Evolutionary conservation across 2,888 invertebrate species (phyloP).

Genomic region (Hypercompe scribonia): DNA sequence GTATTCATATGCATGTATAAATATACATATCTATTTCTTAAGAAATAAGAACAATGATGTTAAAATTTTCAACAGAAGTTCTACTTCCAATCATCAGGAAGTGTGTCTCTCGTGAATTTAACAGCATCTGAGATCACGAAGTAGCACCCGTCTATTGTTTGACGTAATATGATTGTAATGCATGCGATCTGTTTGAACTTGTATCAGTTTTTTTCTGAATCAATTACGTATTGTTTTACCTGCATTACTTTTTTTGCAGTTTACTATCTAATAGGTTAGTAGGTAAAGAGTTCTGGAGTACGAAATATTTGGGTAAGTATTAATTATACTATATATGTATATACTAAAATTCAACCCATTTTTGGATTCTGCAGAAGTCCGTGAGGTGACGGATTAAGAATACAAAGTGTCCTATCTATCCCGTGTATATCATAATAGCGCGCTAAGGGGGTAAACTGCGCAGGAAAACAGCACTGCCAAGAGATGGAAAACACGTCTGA

Average conservation of each 20-base stretch:
- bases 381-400: too few species aligned
- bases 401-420: too few species aligned
- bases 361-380: too few species aligned
- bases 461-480: too few species aligned
- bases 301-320: too few species aligned
- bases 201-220: constrained; percentile 35
- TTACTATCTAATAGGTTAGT: background rate
- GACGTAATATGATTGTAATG: constrained; percentile 56
- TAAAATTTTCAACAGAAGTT: background rate
- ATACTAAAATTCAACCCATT: too few species aligned
- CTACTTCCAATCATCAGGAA: constrained; percentile 44
- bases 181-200: constrained; percentile 53
- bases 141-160: constrained; percentile 58
- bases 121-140: constrained; percentile 60
- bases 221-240: constrained; percentile 37
- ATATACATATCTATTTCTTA: background rate
- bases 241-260: constrained; percentile 14
- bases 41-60: background rate
- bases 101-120: constrained; percentile 58
- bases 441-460: too few species aligned
- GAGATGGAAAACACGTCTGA: too few species aligned
- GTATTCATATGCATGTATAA: background rate
- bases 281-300: too few species aligned
- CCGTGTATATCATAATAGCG: too few species aligned
- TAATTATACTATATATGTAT: too few species aligned